Evolutionary conservation across 2,113 vertebrate species (phyloP), one percentile per base, ranked within the genome.

Genomic region (Callipepla californica): DNA sequence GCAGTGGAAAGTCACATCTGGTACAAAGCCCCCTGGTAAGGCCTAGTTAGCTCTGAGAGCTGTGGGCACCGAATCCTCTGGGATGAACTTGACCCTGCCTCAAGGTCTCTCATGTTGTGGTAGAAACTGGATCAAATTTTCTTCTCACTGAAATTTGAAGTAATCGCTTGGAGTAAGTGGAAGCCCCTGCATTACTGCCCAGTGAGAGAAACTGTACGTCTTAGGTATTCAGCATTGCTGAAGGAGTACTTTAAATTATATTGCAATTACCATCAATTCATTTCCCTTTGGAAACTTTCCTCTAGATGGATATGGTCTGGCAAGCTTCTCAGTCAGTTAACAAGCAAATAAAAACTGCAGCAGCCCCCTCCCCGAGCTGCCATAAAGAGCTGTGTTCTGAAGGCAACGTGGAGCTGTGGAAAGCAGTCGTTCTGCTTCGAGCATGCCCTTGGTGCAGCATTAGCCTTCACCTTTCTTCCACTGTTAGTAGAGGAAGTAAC

Each of bases 371-470:
- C 65, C 76, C 0, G 0, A 28, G 38, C 76, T 72, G 48, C 81
- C 45, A 11, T n/a, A 8, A 59, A 34, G 47, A 22, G 21, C 6
- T 23, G 44, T 87, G 3, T 26, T 66, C 44, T n/a, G 81, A 36
- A 62, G 42, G 34, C 83, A 36, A 26, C 13, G 73, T 13, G 88
- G 84, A 80, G 51, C 94, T 72, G 61, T 30, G 44, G 50, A 57
- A 36, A n/a, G 81, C 72, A 17, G 68, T 28, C 4, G 13, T 18
- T 59, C 13, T 67, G 62, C 65, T 34, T 22, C 3, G 0, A 22
- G 58, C 59, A 1, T 78, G 89, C 85, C 97, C 92, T 96, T 93
- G 96, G 18, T 23, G 66, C 70, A 34, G 85, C 79, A 1, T 84
- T 55, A 65, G 89, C 93, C 91, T 80, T 96, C 94, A 87, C 61